These are phyloP conservation scores for Calephelis virginiensis DNA, from an alignment of 1,140 invertebrate species.

Conservation along the genomic window DNA sequence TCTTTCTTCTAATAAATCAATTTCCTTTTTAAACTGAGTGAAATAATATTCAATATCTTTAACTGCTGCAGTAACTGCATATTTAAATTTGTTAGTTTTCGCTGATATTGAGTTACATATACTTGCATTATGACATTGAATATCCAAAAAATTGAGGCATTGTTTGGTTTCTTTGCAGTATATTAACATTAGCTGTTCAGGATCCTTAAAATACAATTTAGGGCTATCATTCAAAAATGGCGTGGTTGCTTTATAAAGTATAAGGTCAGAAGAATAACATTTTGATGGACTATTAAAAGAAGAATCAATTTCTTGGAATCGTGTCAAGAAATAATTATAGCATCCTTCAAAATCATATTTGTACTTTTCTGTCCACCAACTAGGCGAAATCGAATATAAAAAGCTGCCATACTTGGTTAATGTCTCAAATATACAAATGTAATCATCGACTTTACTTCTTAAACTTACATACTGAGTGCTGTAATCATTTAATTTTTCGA, in stretches of 20 bases:
- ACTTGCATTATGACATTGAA: constrained; percentile 25
- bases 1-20: constrained; percentile 31
- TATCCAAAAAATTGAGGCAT: constrained; percentile 39
- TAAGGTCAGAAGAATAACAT: background rate
- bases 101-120: background rate
- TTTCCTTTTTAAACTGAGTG: constrained; percentile 21
- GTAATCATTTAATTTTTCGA: constrained; percentile 29
- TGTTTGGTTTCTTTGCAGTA: constrained; percentile 33
- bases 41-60: constrained; percentile 26
- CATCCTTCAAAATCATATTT: constrained; percentile 4
- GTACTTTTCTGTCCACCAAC: constrained; percentile 22
- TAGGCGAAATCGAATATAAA: constrained; percentile 31
- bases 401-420: constrained; percentile 38
- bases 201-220: constrained; percentile 34
- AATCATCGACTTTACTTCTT: constrained; percentile 31
- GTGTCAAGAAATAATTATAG: background rate
- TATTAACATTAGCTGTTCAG: constrained; percentile 28
- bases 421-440: constrained; percentile 28
- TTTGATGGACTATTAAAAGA: constrained; percentile 9
- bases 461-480: constrained; percentile 31
- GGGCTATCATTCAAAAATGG: constrained; percentile 6
- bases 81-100: background rate
- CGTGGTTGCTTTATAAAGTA: background rate
- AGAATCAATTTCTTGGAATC: constrained; percentile 10
- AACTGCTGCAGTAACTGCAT: constrained; percentile 5